Conservation (phyloP, 2,888 invertebrate species). For the Acholoe squamosa region DNA sequence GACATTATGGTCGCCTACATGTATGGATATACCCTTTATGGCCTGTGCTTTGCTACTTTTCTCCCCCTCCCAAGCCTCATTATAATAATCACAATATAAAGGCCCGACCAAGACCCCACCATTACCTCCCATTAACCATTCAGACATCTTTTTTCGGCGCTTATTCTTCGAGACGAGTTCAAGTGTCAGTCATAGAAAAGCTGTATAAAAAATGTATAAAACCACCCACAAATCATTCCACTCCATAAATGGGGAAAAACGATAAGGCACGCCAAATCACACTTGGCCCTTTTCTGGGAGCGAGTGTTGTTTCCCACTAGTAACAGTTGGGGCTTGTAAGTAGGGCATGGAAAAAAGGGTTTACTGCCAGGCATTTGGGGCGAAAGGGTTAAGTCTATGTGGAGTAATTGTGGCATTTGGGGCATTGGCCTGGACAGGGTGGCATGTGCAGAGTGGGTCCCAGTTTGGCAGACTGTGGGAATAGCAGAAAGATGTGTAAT, state of each 20-base stretch:
- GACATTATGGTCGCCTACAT: slow-evolving; percentile 41
- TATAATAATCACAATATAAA: slow-evolving; percentile 50
- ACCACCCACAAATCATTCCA: neutral
- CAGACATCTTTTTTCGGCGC: neutral
- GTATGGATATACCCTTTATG: slow-evolving; percentile 39
- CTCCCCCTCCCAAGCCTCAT: slow-evolving; percentile 22
- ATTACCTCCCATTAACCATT: slow-evolving; percentile 8
- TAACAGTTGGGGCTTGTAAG: neutral
- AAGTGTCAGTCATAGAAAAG: neutral
- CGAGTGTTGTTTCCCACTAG: neutral
- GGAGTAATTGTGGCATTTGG: slow-evolving; percentile 58
- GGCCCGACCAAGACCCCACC: neutral
- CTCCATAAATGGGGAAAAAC: neutral
- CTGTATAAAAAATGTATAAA: neutral
- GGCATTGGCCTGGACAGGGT: slow-evolving; percentile 49
- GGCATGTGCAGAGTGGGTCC: neutral
- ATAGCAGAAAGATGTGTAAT: slow-evolving; percentile 53
- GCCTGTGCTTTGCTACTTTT: slow-evolving; percentile 21
- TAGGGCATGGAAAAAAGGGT: slow-evolving; percentile 31
- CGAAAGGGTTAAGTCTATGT: slow-evolving; percentile 46
- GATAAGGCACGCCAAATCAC: neutral
- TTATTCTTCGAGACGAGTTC: neutral
- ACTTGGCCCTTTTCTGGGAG: neutral
- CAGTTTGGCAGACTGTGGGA: slow-evolving; percentile 52
- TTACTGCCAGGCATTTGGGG: neutral